Base-by-base conservation (phyloP, 2,113 vertebrate species). In the Madoqua kirkii region DNA sequence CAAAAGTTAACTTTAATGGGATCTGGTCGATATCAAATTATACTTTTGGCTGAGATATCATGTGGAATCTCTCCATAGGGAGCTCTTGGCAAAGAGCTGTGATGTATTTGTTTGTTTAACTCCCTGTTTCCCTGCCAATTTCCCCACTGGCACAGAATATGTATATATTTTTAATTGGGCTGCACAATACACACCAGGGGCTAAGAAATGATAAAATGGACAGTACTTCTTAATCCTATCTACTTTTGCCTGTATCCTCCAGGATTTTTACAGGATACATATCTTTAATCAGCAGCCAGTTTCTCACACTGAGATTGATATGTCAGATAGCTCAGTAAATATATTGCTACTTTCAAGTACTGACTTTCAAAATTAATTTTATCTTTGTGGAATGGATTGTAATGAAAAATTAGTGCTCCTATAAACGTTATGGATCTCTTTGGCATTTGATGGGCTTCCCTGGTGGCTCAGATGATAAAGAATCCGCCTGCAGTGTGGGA, bases 31-130 rank as follows among this genome's bases (percentile, higher is more conserved):
- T 74, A 95, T 81, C 55, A 91, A 81, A 88, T 94, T 84, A 84
- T 55, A 62, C 33, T 97, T 97, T 97, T 96, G 95, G 86, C 85
- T 60, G 85, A 97, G 88, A 15, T 82, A 55, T 11, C 45, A 11
- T 64, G 36, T 57, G 94, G 88, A 52, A 59, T 74, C 5, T 89
- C 33, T 91, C 17, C 15, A 31, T 43, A 91, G 91, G 29, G 54
- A 87, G 40, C 50, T 93, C 57, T 94, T 94, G 84, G 62, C 74
- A 89, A 71, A 96, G 36, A 83, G 74, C 48, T 78, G 23, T 16
- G 48, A 79, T 40, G 43, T 82, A 36, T 97, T 82, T 92, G 33
- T 97, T 92, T 91, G 27, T 67, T 87, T 54, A 94, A 88, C 6
- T 74, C 64, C 55, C 67, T 91, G 55, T 89, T 96, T 90, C 31